Evolutionary conservation across 2,888 invertebrate species (phyloP), one percentile per base, ranked within the genome.

Genomic region (Hirtodrosophila confusa): DNA sequence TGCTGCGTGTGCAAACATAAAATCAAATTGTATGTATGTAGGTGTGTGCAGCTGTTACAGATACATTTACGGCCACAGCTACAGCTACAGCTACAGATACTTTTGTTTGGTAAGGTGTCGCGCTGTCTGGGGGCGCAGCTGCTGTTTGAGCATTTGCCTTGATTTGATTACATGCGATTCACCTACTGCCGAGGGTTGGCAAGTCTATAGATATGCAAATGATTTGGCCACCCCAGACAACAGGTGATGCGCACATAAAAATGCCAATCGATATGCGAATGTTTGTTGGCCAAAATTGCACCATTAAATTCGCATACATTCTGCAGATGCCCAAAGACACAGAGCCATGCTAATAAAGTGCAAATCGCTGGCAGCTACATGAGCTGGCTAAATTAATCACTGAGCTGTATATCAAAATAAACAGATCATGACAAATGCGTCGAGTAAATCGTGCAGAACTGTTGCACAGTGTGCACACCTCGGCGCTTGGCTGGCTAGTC

Each of bases 1-100:
- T 88, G 80, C 80, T 88, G 79, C 80, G 85, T 82, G 84, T 84
- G 78, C 84, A 85, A 86, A 85, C 84, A 85, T 83, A 83, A 85
- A 85, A 85, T 85, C 84, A 80, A 85, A 85, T 85, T 83, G 84
- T 73, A 65, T 60, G 57, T 77, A 72, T 31, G 40, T 31, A 37
- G 35, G 55, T 66, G 72, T 70, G 65, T 67, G 58, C 68, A 71
- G 74, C 74, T 74, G 76, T 62, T 69, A 58, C 67, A 50, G 54
- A 36, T 29, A 57, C 43, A 49, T 17, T 17, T 17, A 17, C 17
- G 17, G 50, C 12, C 45, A 63, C 37, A 56, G 36, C 8, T 44
- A 49, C 64, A 54, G 48, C 5, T 37, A 65, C 53, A 56, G 23
- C 1, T 41, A 53, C 40, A 58, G 55, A 55, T 48, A 57, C 63